These are phyloP conservation scores for Chrysocyon brachyurus DNA, from an alignment of 2,797 vertebrate genomes.

Conservation along the genomic window DNA sequence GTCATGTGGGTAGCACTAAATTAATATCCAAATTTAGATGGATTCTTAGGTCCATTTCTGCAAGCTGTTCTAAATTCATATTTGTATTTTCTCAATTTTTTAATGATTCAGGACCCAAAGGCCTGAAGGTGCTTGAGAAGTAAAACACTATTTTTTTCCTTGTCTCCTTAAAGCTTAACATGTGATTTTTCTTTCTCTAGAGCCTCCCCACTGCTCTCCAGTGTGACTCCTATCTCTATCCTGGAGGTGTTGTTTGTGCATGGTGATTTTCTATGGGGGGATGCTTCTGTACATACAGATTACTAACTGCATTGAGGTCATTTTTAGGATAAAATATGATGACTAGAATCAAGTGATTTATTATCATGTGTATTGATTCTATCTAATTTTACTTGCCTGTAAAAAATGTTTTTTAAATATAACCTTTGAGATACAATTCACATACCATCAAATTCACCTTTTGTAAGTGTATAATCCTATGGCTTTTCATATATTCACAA, in stretches of 20 bases:
- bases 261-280: background rate
- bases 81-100: background rate
- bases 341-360: background rate
- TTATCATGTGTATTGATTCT: background rate
- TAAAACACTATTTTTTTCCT: background rate
- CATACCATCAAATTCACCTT: background rate
- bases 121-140: background rate
- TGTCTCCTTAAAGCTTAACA: background rate
- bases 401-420: background rate
- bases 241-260: background rate
- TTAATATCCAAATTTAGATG: background rate
- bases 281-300: background rate
- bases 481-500: background rate
- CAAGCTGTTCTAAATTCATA: background rate
- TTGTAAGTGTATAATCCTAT: background rate
- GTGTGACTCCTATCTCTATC: background rate
- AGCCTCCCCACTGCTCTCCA: background rate
- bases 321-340: constrained; percentile 32
- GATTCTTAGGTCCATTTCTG: background rate
- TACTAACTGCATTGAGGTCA: background rate
- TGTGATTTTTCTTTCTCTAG: background rate
- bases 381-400: background rate
- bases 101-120: background rate
- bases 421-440: background rate
- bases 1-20: background rate